Conservation (phyloP, 1,140 invertebrate species). For the Drosophila dunni region DNA sequence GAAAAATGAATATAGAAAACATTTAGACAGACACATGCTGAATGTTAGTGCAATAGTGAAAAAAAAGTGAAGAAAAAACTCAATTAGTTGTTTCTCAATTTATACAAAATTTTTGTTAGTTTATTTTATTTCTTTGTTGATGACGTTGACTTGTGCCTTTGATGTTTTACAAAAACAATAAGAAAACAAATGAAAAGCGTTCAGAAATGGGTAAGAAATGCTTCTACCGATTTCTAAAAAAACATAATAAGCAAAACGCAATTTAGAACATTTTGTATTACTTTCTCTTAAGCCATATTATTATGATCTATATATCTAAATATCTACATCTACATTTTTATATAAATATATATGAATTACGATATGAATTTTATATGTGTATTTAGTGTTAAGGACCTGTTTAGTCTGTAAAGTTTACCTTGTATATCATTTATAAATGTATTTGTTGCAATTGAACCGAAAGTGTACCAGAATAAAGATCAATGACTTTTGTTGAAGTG, state of each 20-base stretch:
- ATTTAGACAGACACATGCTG: slow-evolving; percentile 68
- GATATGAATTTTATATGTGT: slow-evolving; percentile 77
- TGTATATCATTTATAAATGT: slow-evolving; percentile 78
- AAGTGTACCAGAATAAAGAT: slow-evolving; percentile 83
- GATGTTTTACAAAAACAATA: slow-evolving; percentile 68
- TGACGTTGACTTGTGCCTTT: slow-evolving; percentile 85
- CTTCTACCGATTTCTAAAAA: slow-evolving; percentile 22
- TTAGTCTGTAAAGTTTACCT: slow-evolving; percentile 68
- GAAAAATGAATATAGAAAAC: slow-evolving; percentile 42
- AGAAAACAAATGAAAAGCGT: slow-evolving; percentile 17
- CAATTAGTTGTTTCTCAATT: slow-evolving; percentile 28
- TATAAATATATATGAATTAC: slow-evolving; percentile 49
- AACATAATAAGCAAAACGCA: slow-evolving; percentile 19
- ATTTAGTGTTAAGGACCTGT: slow-evolving; percentile 70
- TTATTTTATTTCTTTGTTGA: slow-evolving; percentile 81
- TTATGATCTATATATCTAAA: slow-evolving; percentile 20
- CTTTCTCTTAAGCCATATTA: slow-evolving; percentile 75
- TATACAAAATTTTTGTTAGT: slow-evolving; percentile 55
- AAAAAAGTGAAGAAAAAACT: slow-evolving; percentile 30
- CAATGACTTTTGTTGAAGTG: slow-evolving; percentile 83
- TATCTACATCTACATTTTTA: slow-evolving; percentile 20
- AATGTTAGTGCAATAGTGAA: slow-evolving; percentile 58
- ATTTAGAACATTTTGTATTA: slow-evolving; percentile 73
- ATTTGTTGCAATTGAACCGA: slow-evolving; percentile 78
- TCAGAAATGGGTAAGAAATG: slow-evolving; percentile 33